Evolutionary conservation across 2,113 vertebrate species (phyloP).

Genomic region (Pseudois nayaur): DNA sequence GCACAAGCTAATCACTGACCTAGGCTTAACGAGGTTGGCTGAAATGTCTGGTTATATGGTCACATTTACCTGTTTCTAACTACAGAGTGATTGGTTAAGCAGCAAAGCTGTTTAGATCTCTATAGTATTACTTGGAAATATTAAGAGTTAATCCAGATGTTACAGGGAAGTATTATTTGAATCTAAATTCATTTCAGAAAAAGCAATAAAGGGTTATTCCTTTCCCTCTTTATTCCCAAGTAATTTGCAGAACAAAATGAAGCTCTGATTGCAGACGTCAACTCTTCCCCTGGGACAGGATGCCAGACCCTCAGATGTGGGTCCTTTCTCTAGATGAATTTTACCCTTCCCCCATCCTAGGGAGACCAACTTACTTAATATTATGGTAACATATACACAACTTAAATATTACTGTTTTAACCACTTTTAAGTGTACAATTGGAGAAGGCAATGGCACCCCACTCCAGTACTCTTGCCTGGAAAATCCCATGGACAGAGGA

Average conservation of each 20-base stretch:
- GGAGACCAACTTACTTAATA: neutral
- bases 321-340: neutral
- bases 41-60: neutral
- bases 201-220: neutral
- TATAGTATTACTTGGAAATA: neutral
- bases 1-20: neutral
- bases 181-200: slow-evolving; percentile 8
- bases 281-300: neutral
- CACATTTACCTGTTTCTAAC: neutral
- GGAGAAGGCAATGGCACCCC: too few relatives aligned
- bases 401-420: neutral
- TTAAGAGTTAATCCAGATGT: neutral
- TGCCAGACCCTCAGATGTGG: neutral
- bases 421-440: neutral
- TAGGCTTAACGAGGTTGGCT: neutral
- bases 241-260: neutral
- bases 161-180: neutral
- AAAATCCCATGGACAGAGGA: too few relatives aligned
- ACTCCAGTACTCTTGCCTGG: too few relatives aligned
- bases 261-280: neutral
- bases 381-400: neutral
- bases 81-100: neutral
- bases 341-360: neutral
- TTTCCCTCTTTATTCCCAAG: neutral
- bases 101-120: neutral